Evolutionary conservation across 2,113 vertebrate species (phyloP).

Genomic region (Bothrops jararaca): DNA sequence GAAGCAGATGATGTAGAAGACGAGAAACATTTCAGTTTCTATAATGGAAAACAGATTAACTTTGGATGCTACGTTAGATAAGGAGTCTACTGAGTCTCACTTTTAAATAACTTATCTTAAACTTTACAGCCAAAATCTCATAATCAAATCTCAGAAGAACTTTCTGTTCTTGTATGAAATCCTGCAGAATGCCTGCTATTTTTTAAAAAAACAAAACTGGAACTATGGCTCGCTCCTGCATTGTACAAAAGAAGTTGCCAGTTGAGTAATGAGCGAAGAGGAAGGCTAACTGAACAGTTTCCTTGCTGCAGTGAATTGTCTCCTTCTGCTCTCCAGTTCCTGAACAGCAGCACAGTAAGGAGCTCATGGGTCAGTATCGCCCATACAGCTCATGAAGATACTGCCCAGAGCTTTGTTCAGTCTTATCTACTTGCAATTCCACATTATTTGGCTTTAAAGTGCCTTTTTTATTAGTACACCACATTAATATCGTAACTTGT

Average conservation of each 20-base stretch:
- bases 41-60: not conserved
- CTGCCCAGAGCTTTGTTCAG: not conserved
- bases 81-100: constrained; percentile 30
- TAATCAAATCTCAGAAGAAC: not conserved
- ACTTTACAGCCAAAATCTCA: not conserved
- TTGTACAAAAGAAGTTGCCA: not conserved
- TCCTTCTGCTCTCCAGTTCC: not conserved
- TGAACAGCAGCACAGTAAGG: not conserved
- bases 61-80: not conserved
- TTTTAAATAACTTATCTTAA: not conserved
- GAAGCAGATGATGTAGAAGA: not conserved
- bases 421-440: not conserved
- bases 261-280: not conserved
- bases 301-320: not conserved
- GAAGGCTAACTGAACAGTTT: not conserved
- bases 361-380: not conserved
- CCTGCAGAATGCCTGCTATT: not conserved
- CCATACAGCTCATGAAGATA: not conserved
- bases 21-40: not conserved
- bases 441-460: not conserved
- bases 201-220: not conserved
- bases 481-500: not conserved
- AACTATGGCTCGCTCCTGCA: not conserved
- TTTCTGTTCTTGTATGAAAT: not conserved
- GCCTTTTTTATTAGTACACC: not conserved